phyloP scores from a whole-genome alignment of 1,140 invertebrate species.

The Leptoteleia sp. region DNA sequence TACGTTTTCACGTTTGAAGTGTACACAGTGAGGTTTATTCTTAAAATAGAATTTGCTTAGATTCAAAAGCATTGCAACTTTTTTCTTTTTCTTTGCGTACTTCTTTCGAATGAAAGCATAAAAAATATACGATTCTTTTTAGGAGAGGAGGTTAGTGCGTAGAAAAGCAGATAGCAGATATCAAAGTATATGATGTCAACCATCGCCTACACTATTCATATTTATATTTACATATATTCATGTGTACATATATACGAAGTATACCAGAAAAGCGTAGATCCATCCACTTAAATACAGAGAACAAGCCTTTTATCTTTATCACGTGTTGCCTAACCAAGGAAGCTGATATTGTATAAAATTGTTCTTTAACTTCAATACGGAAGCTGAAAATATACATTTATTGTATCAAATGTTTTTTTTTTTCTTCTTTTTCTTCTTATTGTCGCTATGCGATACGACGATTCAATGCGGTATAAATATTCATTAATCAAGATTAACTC shows the following conservation, averaged over 20 bases:
- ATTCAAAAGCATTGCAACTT: constrained; percentile 7
- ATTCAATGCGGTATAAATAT: constrained; percentile 3
- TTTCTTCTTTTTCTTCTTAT: constrained; percentile 11
- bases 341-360: constrained; percentile 68
- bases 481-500: not conserved
- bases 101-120: constrained; percentile 24
- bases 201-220: constrained; percentile 72
- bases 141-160: constrained; percentile 57
- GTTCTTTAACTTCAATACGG: constrained; percentile 23
- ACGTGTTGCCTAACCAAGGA: constrained; percentile 66
- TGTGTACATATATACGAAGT: constrained; percentile 15
- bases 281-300: constrained; percentile 53
- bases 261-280: constrained; percentile 51
- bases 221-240: constrained; percentile 54
- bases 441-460: not conserved
- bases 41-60: constrained; percentile 10
- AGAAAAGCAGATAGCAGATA: constrained; percentile 75
- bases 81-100: constrained; percentile 12
- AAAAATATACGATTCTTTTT: constrained; percentile 35
- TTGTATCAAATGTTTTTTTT: constrained; percentile 17
- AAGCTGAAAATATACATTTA: constrained; percentile 9
- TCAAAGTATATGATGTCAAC: constrained; percentile 73
- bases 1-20: constrained; percentile 2
- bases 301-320: constrained; percentile 69
- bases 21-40: not conserved